Evolutionary conservation across 2,113 vertebrate species (phyloP).

Genomic region (Tamias sibiricus): DNA sequence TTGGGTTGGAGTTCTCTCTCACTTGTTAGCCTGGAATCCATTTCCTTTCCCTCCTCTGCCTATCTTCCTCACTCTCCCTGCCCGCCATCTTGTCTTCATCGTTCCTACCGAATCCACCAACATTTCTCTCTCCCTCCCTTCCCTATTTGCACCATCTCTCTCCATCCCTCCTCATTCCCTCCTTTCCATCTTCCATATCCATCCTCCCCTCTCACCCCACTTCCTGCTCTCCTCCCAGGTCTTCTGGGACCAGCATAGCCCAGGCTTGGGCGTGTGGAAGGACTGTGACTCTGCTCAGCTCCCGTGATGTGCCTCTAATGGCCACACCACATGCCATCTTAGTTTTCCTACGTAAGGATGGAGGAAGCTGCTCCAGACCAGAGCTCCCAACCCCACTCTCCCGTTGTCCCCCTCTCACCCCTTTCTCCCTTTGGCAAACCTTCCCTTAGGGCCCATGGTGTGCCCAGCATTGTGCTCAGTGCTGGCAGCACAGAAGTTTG

Average conservation of each 20-base stretch:
- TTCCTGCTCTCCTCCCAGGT: not conserved
- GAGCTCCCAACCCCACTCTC: not conserved
- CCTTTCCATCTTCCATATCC: not conserved
- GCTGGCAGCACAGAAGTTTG: not conserved
- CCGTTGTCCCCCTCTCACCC: fast-evolving
- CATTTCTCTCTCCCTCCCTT: not conserved
- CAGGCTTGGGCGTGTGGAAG: fast-evolving
- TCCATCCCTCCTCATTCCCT: not conserved
- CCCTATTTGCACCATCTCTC: not conserved
- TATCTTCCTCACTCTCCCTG: too few relatives aligned
- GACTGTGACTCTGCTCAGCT: not conserved
- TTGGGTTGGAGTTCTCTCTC: not conserved
- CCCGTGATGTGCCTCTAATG: not conserved
- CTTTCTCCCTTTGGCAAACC: not conserved
- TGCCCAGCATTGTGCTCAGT: not conserved
- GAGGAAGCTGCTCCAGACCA: not conserved
- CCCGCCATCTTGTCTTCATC: not conserved
- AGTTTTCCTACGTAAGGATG: not conserved
- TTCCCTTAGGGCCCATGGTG: not conserved
- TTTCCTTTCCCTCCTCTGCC: too few relatives aligned
- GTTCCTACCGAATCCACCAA: not conserved
- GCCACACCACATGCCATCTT: not conserved
- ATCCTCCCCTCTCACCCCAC: not conserved
- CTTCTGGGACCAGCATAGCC: not conserved
- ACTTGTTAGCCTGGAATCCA: not conserved